Evolutionary conservation across 2,797 vertebrate genomes (phyloP).

Genomic region (Thripadectes ignobilis): DNA sequence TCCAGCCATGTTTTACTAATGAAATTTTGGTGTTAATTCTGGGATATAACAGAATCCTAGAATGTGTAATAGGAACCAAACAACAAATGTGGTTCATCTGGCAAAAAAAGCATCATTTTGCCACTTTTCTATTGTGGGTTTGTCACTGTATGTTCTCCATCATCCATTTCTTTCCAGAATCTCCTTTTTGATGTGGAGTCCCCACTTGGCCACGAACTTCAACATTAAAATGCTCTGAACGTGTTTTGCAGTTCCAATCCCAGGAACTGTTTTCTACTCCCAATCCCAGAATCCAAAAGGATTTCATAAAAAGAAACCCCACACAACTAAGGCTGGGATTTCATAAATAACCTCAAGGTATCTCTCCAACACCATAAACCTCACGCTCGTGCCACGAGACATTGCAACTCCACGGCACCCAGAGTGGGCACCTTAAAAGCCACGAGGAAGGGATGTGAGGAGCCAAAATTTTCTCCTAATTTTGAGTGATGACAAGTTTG

Average conservation of each 20-base stretch:
- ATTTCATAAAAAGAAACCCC: neutral
- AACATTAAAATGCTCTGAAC: slow-evolving; percentile 15
- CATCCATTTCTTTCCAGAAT: slow-evolving; percentile 62
- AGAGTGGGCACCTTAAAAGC: neutral
- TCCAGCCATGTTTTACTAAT: slow-evolving; percentile 73
- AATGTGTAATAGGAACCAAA: slow-evolving; percentile 66
- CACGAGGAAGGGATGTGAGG: neutral
- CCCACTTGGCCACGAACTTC: slow-evolving; percentile 32
- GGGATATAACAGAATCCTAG: slow-evolving; percentile 61
- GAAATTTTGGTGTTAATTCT: slow-evolving; percentile 73
- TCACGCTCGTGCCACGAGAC: neutral
- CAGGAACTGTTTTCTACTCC: slow-evolving; percentile 17
- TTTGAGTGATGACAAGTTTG: neutral
- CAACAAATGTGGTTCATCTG: slow-evolving; percentile 70
- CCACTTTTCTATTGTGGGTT: slow-evolving; percentile 69
- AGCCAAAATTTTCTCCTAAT: neutral
- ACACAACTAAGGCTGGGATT: neutral
- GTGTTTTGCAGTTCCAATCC: neutral
- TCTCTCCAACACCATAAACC: neutral
- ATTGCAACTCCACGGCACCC: rapidly evolving
- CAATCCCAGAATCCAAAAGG: neutral
- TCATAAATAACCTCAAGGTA: slow-evolving; percentile 22
- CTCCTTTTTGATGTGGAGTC: slow-evolving; percentile 62
- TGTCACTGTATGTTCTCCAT: slow-evolving; percentile 61
- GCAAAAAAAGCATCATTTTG: slow-evolving; percentile 59